Conservation (phyloP, 1,140 invertebrate species). For the Tenebrio molitor region DNA sequence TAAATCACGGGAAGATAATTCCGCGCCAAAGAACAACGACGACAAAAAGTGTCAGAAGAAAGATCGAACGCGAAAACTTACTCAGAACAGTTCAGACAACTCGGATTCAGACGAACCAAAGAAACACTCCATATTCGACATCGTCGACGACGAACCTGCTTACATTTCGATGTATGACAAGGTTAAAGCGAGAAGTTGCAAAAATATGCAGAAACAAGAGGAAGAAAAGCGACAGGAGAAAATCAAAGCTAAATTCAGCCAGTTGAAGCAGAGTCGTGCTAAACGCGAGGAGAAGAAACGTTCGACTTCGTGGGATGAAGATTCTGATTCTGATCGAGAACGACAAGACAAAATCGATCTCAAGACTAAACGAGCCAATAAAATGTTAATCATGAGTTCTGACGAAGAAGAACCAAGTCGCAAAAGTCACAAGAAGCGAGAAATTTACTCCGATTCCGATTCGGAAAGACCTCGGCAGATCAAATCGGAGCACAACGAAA, state of each 20-base stretch:
- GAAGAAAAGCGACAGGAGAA: slow-evolving; percentile 89
- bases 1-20: slow-evolving; percentile 54
- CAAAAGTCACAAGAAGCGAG: slow-evolving; percentile 61
- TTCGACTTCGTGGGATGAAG: slow-evolving; percentile 88
- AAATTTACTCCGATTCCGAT: slow-evolving; percentile 69
- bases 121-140: slow-evolving; percentile 94
- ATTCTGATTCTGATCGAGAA: slow-evolving; percentile 75
- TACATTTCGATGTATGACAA: slow-evolving; percentile 99
- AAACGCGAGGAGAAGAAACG: slow-evolving; percentile 89
- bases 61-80: slow-evolving; percentile 68
- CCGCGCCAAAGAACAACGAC: slow-evolving; percentile 53
- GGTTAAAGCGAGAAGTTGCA: slow-evolving; percentile 94
- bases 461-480: slow-evolving; percentile 63
- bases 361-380: slow-evolving; percentile 60
- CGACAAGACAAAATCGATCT: slow-evolving; percentile 64
- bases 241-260: slow-evolving; percentile 90
- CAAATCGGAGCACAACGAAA: slow-evolving; percentile 65
- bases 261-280: slow-evolving; percentile 87
- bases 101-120: slow-evolving; percentile 83
- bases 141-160: slow-evolving; percentile 88
- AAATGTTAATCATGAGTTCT: slow-evolving; percentile 70
- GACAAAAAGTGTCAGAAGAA: slow-evolving; percentile 64
- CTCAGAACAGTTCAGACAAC: slow-evolving; percentile 71
- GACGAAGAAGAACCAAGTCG: slow-evolving; percentile 68
- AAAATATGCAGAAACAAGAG: slow-evolving; percentile 92